Base-by-base conservation (phyloP, 2,797 vertebrate species). In the Sardinella longiceps region DNA sequence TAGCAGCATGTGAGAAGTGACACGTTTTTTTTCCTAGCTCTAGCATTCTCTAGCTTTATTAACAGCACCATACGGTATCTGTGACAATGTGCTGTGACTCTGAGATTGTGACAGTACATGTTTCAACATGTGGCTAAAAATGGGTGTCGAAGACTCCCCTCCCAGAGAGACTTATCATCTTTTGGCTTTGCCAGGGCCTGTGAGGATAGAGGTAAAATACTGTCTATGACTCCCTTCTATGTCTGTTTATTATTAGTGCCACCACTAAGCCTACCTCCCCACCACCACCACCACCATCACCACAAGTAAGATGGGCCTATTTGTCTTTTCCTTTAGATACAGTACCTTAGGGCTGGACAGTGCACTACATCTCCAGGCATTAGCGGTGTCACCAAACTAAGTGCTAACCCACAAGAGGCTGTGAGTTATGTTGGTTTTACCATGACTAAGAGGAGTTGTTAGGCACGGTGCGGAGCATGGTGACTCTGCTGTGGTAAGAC, bases 341-440 rank as follows among this genome's bases (percentile, higher is more conserved):
- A n/a, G n/a, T n/a, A 48, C 46, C 46, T 48, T 48, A 48, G 2
- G 2, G 12, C 46, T 48, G 46, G 46, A 1, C 89, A 30, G 82
- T 88, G 82, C 86, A 63, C 86, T 91, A 87, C 85, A 77, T 90
- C 90, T 90, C 88, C 56, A 83, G 80, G 74, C 85, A 77, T 87
- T 90, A 90, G 88, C 85, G 2, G 87, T 4, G 80, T 25, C 45
- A 58, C 81, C 88, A 92, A 91, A n/a, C n/a, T n/a, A n/a, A n/a
- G n/a, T n/a, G n/a, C n/a, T n/a, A n/a, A n/a, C n/a, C n/a, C n/a
- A n/a, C n/a, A n/a, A n/a, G n/a, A n/a, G n/a, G n/a, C n/a, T n/a
- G n/a, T n/a, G n/a, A n/a, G n/a, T n/a, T n/a, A n/a, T n/a, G n/a
- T n/a, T n/a, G n/a, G n/a, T n/a, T n/a, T n/a, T n/a, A n/a, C n/a